Evolutionary conservation across 1,140 invertebrate genomes (phyloP).

Genomic region (Nomia melanderi): DNA sequence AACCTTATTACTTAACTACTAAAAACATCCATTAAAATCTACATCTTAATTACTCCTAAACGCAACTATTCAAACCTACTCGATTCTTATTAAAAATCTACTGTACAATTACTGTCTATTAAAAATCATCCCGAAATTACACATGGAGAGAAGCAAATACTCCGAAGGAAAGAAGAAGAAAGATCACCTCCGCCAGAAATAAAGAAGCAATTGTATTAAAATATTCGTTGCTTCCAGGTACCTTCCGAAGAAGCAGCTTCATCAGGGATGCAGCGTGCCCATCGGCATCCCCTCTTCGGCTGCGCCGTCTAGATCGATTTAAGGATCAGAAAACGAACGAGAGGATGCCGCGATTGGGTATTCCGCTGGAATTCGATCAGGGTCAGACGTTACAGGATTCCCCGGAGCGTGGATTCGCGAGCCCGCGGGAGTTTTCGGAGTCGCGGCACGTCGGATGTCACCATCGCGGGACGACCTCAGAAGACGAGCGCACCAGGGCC

Average conservation of each 20-base stretch:
- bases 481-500: slow-evolving; percentile 68
- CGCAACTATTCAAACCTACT: too few species aligned
- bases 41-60: too few species aligned
- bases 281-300: not conserved
- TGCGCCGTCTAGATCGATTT: not conserved
- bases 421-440: slow-evolving; percentile 55
- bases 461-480: slow-evolving; percentile 69
- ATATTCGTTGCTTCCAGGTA: not conserved
- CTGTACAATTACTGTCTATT: too few species aligned
- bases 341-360: slow-evolving; percentile 23
- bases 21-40: too few species aligned
- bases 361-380: slow-evolving; percentile 47
- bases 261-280: not conserved
- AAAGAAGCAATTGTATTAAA: not conserved
- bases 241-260: slow-evolving; percentile 3
- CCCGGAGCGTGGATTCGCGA: slow-evolving; percentile 48
- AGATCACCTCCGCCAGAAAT: not conserved
- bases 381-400: slow-evolving; percentile 43
- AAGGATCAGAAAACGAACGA: slow-evolving; percentile 1
- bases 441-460: slow-evolving; percentile 72
- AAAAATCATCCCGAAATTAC: too few species aligned
- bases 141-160: too few species aligned
- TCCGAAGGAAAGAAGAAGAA: too few species aligned
- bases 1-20: too few species aligned
- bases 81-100: too few species aligned